Conservation (phyloP, 2,113 vertebrate genomes). For the Neotoma lepida region DNA sequence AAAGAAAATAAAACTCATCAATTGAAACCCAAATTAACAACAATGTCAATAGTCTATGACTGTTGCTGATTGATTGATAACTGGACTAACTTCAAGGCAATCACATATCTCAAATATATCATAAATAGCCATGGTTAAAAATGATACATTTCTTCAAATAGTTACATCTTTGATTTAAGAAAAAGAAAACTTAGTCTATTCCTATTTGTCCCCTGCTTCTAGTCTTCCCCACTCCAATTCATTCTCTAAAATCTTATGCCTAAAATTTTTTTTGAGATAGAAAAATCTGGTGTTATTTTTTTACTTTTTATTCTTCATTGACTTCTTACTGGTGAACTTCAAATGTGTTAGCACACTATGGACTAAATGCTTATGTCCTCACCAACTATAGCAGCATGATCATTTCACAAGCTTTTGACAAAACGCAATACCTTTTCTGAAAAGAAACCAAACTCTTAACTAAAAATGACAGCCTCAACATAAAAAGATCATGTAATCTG, state of each 20-base stretch:
- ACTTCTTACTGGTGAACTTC: background rate
- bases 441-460: background rate
- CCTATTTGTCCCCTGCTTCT: background rate
- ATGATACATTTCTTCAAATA: background rate
- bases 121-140: background rate
- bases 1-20: slow-evolving; percentile 21
- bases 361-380: background rate
- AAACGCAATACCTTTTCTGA: background rate
- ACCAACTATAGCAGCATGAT: background rate
- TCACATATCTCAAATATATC: slow-evolving; percentile 41
- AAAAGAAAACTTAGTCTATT: background rate
- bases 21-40: slow-evolving; percentile 36
- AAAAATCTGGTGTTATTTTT: background rate
- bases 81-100: slow-evolving; percentile 43
- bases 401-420: background rate
- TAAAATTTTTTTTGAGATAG: background rate
- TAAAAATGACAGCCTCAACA: background rate
- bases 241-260: slow-evolving; percentile 25
- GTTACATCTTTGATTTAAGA: background rate
- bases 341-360: background rate
- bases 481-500: background rate
- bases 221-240: background rate
- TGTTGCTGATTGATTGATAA: slow-evolving; percentile 2
- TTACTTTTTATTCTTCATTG: slow-evolving; percentile 14
- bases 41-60: slow-evolving; percentile 1